phyloP scores from a whole-genome alignment of 2,888 invertebrate species.

The Hanleya hanleyi region DNA sequence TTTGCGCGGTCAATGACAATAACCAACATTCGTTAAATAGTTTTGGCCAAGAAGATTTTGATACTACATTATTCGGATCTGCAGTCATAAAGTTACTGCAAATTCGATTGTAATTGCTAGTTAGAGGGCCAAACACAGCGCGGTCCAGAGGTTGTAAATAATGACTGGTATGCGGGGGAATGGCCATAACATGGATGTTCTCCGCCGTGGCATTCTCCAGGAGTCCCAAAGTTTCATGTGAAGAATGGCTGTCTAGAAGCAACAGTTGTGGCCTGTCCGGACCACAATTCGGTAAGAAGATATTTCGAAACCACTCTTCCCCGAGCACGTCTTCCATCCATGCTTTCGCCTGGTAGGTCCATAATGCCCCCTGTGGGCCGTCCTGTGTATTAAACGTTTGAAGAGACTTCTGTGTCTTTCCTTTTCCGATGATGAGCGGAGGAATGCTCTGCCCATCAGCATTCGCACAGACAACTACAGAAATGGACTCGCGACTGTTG shows the following conservation, averaged over 20 bases:
- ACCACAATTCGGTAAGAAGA: slow-evolving; percentile 44
- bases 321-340: slow-evolving; percentile 46
- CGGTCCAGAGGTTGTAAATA: slow-evolving; percentile 19
- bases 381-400: slow-evolving; percentile 33
- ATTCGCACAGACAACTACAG: slow-evolving; percentile 39
- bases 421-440: slow-evolving; percentile 40
- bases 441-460: slow-evolving; percentile 38
- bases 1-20: not conserved
- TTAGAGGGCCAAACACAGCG: slow-evolving; percentile 19
- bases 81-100: slow-evolving; percentile 14
- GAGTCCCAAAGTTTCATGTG: slow-evolving; percentile 39
- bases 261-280: slow-evolving; percentile 44
- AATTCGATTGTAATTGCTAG: slow-evolving; percentile 6
- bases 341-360: slow-evolving; percentile 40
- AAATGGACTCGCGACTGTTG: slow-evolving; percentile 32
- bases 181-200: slow-evolving; percentile 15
- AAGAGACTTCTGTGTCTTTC: slow-evolving; percentile 34
- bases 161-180: slow-evolving; percentile 26
- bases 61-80: not conserved
- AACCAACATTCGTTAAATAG: not conserved
- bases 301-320: slow-evolving; percentile 41
- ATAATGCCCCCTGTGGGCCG: slow-evolving; percentile 31
- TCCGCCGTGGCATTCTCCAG: slow-evolving; percentile 37
- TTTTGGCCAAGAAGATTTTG: not conserved
- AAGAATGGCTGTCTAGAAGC: slow-evolving; percentile 44